Percentiles rank a stretch among this genome's conserved stretches.
These are phyloP conservation scores for Choloepus hoffmanni DNA, from an alignment of 2,113 vertebrate species.

Conservation along the genomic window DNA sequence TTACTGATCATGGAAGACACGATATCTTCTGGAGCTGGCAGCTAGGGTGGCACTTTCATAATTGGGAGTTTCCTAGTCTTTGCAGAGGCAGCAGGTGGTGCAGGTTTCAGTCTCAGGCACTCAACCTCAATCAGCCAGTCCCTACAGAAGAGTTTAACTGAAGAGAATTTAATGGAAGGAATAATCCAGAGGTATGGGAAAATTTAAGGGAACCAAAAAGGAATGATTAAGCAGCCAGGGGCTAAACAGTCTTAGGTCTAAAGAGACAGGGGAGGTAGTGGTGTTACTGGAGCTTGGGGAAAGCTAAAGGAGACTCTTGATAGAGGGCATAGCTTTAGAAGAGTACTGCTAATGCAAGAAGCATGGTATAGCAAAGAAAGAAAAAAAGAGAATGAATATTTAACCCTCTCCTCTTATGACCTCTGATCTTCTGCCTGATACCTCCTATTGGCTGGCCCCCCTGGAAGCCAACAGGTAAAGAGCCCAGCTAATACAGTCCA, in stretches of 20 bases:
- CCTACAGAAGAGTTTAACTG: background rate
- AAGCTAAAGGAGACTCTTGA: background rate
- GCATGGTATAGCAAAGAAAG: background rate
- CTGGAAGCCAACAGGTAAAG: background rate
- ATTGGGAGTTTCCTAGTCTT: background rate
- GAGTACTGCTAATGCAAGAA: background rate
- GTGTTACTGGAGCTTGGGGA: background rate
- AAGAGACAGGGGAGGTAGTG: background rate
- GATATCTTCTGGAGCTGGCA: background rate
- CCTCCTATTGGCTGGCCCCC: background rate
- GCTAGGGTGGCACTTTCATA: background rate
- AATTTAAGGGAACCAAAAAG: background rate
- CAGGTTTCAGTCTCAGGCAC: constrained; percentile 23
- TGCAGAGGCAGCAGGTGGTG: background rate
- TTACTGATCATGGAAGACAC: background rate
- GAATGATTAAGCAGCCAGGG: background rate
- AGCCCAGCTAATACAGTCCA: background rate
- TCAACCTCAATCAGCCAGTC: background rate
- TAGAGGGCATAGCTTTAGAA: background rate
- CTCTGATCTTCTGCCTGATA: background rate
- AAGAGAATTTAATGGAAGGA: background rate
- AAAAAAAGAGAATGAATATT: background rate
- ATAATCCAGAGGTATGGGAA: background rate
- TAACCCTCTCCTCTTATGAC: background rate
- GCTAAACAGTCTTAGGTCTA: background rate